Base-by-base conservation (phyloP, 2,888 invertebrate species). In the Drosophila aldrichi region DNA sequence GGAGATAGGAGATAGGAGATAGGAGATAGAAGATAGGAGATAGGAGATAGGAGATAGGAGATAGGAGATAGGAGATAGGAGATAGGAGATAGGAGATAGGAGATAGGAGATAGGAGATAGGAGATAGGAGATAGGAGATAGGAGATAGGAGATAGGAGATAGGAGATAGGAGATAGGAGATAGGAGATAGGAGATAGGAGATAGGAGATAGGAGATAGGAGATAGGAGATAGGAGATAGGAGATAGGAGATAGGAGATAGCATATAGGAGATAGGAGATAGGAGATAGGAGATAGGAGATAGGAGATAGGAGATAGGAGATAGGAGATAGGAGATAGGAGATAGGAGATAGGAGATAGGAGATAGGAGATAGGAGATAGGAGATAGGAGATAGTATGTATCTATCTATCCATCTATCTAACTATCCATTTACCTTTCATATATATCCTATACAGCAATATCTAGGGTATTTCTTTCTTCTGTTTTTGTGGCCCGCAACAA, bases 401-500 rank as follows among this genome's bases (percentile, higher is more conserved):
- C 20, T 22, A 22, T 22, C 2, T 22, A 22, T 22, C 20, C 20
- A 22, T 25, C 25, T 41, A 41, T 41, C 3, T 16, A 25, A 7
- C 16, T 22, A 8, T 7, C 4, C 25, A 25, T 25, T n/a, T n/a
- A n/a, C n/a, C n/a, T n/a, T 1, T 22, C 20, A 25, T 25, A 25
- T 16, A 46, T 16, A 0, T 29, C 48, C n/a, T 32, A 1, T 49
- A 14, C 1, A 5, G 3, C 3, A 10, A 25, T 32, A 58, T 9
- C n/a, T 3, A 43, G 61, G 18, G 43, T 44, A 44, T 44, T 0
- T 14, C 1, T 4, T 4, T 36, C 20, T 25, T 36, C 32, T 32
- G 25, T 18, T 62, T 32, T 20, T 38, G 25, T 41, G 29, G 34
- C 18, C 48, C 40, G 32, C 63, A 49, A 51, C 34, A 48, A 41